Evolutionary conservation across 2,888 invertebrate species (phyloP), one percentile per base, ranked within the genome.

Genomic region (Folsomia candida): DNA sequence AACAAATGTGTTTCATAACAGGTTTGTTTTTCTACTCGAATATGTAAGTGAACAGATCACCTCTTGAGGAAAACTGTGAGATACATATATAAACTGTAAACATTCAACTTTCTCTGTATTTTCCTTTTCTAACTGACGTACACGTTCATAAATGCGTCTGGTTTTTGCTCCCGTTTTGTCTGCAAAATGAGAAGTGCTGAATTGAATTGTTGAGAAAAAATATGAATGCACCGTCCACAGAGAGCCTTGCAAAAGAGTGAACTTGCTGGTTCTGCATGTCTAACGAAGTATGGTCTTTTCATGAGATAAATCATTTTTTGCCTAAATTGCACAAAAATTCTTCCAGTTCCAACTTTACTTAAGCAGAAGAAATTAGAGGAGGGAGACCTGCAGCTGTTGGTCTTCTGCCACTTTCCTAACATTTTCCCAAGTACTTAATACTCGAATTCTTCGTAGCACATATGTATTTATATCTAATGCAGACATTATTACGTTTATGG

Each of bases 301-400:
- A 9, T 20, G 22, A 54, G 54, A 54, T 54, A 54, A 54, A 54
- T n/a, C 20, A 54, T 54, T 54, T 54, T 54, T 54, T 54, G 54
- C 22, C 54, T 22, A 54, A 54, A 54, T 54, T 54, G 54, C 54
- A 54, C 18, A 54, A 54, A n/a, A 54, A 54, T 54, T 54, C 54
- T 54, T 22, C 54, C 54, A 54, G n/a, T 54, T n/a, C 54, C 54
- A 54, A 18, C 22, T 54, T 54, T 54, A 20, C 54, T 54, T 54
- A 54, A 54, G 22, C 20, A 54, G 54, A 6, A 54, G 20, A 54
- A 54, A 54, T 54, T 54, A 54, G 6, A 54, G 4, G 18, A n/a
- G n/a, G n/a, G n/a, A n/a, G n/a, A n/a, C n/a, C n/a, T n/a, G 18
- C 18, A 20, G 22, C 54, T 6, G 54, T 20, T 54, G 54, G 54